Base-by-base conservation (phyloP, 2,888 invertebrate genomes). In the Orthosia gracilis region DNA sequence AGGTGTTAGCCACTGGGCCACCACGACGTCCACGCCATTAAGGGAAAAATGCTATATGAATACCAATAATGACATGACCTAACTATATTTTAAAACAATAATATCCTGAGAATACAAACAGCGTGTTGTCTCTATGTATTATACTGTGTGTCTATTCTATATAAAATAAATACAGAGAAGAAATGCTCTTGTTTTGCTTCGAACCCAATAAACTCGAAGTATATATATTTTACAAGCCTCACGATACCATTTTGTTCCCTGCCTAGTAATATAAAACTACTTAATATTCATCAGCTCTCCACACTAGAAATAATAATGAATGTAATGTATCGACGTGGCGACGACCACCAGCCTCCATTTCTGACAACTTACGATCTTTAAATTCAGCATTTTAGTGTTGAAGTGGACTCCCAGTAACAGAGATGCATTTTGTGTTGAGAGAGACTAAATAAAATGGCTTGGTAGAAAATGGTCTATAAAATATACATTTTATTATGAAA, bases 261-360 rank as follows among this genome's bases (percentile, higher is more conserved):
- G 12, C 4, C 57, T 13, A 15, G 67, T 47, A 58, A 72, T 26
- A 54, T 54, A 31, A n/a, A 59, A 54, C 57, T 40, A 62, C 59
- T 77, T 59, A 81, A 69, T 81, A 80, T 80, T 80, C 82, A 81
- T 69, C 66, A 67, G 72, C 23, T 55, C 55, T 69, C 31, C 40
- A n/a, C 69, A 31, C 23, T 50, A 72, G 57, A 66, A 50, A 66
- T 69, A 66, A 69, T 80, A 80, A 80, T 80, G 73, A 64, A 49
- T 7, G 55, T 26, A 67, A 54, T 49, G 26, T 45, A 73, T 18
- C 18, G 73, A 26, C 23, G 47, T 31, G 18, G 12, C 63, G 45
- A 68, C 76, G 76, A 57, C 72, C 72, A 69, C 50, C 50, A 59
- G 74, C 15, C 23, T 21, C 58, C 57, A 52, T 67, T 57, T 68